phyloP scores from a whole-genome alignment of 1,140 invertebrate species.

The Battus philenor region DNA sequence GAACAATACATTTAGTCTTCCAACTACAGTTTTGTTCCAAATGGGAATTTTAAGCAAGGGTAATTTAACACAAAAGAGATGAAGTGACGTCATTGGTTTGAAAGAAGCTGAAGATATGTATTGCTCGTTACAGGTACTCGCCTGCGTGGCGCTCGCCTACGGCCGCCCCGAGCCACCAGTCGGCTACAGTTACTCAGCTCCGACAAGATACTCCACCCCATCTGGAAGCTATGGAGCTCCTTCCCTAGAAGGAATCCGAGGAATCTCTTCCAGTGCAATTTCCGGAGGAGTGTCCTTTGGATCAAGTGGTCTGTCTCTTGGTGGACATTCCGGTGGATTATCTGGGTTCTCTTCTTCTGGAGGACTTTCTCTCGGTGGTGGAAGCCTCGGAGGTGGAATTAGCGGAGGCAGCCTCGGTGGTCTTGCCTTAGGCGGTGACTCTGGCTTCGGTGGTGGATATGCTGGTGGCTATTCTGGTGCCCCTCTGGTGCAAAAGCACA shows the following conservation, averaged over 20 bases:
- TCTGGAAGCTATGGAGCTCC: constrained; percentile 48
- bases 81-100: too few species aligned
- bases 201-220: constrained; percentile 36
- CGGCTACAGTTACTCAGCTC: constrained; percentile 68
- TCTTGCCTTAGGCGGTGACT: constrained; percentile 33
- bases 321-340: constrained; percentile 45
- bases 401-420: constrained; percentile 39
- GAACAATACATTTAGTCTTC: too few species aligned
- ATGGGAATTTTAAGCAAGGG: neutral
- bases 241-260: constrained; percentile 40
- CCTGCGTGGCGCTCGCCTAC: constrained; percentile 63
- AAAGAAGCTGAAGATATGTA: neutral
- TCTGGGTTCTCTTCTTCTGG: constrained; percentile 43
- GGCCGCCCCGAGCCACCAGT: constrained; percentile 67
- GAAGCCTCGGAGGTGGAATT: constrained; percentile 36
- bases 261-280: constrained; percentile 37
- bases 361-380: constrained; percentile 36
- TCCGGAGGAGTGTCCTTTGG: constrained; percentile 43
- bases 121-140: constrained; percentile 56
- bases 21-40: neutral
- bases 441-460: constrained; percentile 49
- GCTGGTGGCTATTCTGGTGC: constrained; percentile 59
- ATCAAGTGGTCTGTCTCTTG: constrained; percentile 30
- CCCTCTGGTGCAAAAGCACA: constrained; percentile 73
- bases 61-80: too few species aligned